Evolutionary conservation across 2,113 vertebrate genomes (phyloP), one percentile per base, ranked within the genome.

Genomic region (Mustela nigripes): DNA sequence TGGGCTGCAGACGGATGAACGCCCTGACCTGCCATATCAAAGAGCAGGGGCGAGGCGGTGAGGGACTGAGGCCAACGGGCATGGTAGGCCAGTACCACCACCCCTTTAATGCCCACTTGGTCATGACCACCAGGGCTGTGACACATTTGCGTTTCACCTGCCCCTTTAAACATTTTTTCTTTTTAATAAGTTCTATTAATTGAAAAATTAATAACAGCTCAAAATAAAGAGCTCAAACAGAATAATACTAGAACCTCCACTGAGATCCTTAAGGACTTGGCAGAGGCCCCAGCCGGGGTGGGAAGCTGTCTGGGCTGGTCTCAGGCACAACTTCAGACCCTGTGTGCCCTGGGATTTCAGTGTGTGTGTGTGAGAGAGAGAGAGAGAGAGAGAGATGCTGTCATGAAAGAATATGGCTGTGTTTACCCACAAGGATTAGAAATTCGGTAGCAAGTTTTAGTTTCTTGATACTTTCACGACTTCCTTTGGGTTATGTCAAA

Each of bases 71-170:
- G 48, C 53, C 48, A 4, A 60, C 11, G 2, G 62, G 62, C 21
- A 21, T 0, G n/a, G 3, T 2, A 4, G n/a, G 11, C 33, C 39
- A 48, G 4, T 21, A 39, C 58, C 60, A 0, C 15, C 21, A 7
- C 48, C 33, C 18, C 28, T 28, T 22, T 16, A 18, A 42, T 15
- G 56, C 69, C 45, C 26, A 3, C 0, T 1, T 1, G 0, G 8
- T 62, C 42, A 7, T n/a, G 93, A 9, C 10, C 3, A 7, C 26
- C 50, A 21, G 39, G 62, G 9, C 26, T 63, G 4, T 36, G 15
- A 45, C 12, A 36, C 62, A n/a, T 16, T 16, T 39, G 7, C 26
- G 21, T 62, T 33, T 11, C 12, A 53, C 56, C 48, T 58, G 53
- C 48, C 39, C 36, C 18, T 45, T 24, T 65, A 69, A 31, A 53